Conservation (phyloP, 2,888 invertebrate genomes). For the Toxonevra muliebris region DNA sequence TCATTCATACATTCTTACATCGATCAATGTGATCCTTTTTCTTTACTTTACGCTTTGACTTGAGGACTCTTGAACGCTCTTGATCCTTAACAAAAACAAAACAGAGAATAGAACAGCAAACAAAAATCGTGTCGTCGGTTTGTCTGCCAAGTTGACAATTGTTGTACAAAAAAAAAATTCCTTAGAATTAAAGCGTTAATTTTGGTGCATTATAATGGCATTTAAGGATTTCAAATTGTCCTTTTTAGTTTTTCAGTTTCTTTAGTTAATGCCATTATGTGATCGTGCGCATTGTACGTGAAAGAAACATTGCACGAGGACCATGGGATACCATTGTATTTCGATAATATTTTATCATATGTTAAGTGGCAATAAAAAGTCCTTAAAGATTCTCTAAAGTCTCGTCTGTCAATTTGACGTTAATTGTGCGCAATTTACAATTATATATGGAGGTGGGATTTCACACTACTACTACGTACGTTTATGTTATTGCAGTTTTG, state of each 20-base stretch:
- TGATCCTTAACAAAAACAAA: background rate
- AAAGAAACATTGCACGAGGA: constrained; percentile 12
- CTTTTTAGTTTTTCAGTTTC: constrained; percentile 17
- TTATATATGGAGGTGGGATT: constrained; percentile 2
- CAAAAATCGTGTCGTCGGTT: constrained; percentile 33
- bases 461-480: background rate
- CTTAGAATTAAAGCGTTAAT: constrained; percentile 24
- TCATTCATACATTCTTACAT: constrained; percentile 26
- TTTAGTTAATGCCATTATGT: constrained; percentile 26
- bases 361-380: constrained; percentile 61
- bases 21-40: constrained; percentile 22
- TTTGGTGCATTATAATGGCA: constrained; percentile 22
- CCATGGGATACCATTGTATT: constrained; percentile 29
- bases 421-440: constrained; percentile 26
- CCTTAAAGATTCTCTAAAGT: constrained; percentile 15
- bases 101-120: constrained; percentile 4
- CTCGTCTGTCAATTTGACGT: constrained; percentile 26
- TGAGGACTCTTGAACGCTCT: background rate
- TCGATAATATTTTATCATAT: constrained; percentile 52
- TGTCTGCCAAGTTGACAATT: constrained; percentile 29
- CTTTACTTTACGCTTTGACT: background rate
- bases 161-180: constrained; percentile 19
- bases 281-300: constrained; percentile 6
- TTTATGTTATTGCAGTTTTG: background rate
- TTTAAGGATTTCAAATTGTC: constrained; percentile 34